Percentiles rank a stretch among this genome's conserved stretches.
Evolutionary conservation across 2,113 vertebrate genomes (phyloP).

Genomic region (Aspiorhynchus laticeps): DNA sequence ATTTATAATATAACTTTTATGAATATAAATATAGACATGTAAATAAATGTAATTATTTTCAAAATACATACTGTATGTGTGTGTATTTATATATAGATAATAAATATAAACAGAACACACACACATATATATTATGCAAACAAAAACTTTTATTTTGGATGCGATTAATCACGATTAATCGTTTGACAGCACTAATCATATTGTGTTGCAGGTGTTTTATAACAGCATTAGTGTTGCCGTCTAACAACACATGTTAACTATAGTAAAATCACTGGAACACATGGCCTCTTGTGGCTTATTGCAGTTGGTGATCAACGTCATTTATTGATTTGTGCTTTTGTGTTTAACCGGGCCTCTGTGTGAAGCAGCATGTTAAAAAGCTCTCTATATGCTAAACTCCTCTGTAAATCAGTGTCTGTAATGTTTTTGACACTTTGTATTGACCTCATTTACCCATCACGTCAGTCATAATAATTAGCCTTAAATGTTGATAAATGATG

Average conservation of each 20-base stretch:
- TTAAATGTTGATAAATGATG: slow-evolving; percentile 65
- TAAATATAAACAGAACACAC: too few relatives aligned
- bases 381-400: slow-evolving; percentile 61
- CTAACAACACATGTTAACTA: background rate
- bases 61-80: too few relatives aligned
- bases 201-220: background rate
- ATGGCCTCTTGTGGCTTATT: slow-evolving; percentile 12
- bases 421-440: slow-evolving; percentile 58
- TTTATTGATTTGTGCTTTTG: slow-evolving; percentile 39
- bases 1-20: too few relatives aligned
- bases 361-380: slow-evolving; percentile 50
- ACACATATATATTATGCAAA: too few relatives aligned
- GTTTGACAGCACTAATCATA: background rate
- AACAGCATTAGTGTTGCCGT: background rate
- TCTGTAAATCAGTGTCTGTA: slow-evolving; percentile 48
- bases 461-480: slow-evolving; percentile 65
- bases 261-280: slow-evolving; percentile 23
- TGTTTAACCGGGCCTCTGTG: background rate
- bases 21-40: too few relatives aligned
- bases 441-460: slow-evolving; percentile 65
- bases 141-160: too few relatives aligned
- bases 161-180: too few relatives aligned
- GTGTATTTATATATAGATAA: too few relatives aligned
- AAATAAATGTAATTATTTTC: too few relatives aligned
- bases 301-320: background rate